Base-by-base conservation (phyloP, 2,888 invertebrate species). In the Catocala nupta region DNA sequence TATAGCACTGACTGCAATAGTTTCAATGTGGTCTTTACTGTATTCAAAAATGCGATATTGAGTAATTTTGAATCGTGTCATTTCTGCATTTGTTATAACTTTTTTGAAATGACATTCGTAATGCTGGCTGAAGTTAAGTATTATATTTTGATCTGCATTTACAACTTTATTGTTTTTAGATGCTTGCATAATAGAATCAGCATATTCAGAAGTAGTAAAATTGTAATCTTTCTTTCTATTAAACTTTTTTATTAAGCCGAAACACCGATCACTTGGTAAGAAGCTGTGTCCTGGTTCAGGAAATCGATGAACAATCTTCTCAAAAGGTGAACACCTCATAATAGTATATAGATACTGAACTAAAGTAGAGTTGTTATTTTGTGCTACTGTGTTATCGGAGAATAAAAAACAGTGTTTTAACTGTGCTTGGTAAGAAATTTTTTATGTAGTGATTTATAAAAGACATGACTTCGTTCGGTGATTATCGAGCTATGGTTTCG, bases 151-250 rank as follows among this genome's bases (percentile, higher is more conserved):
- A 50, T 45, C 39, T 10, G 25, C 60, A 51, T 60, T 60, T 36
- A 60, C 60, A 60, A 60, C 60, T 51, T 57, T 53, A 62, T 57
- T 57, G 13, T 62, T 62, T 62, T 62, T 62, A 57, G 62, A 57
- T 48, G 53, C 42, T 62, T 60, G 49, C 55, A 25, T 62, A 62
- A 57, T 62, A 62, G 56, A 60, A 42, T 52, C 47, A 25, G 33
- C 10, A 62, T 62, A 62, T 62, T 56, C 62, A 55, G 51, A 60
- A 50, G 60, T 50, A 43, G 45, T 60, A 34, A 60, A 60, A 11
- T 53, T 25, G 52, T 53, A 53, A 55, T 55, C 55, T 55, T 47
- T 55, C 48, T 13, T 47, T 48, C 55, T 53, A 53, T 48, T 48
- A 36, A 62, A 62, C 39, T 50, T 62, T 13, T 62, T 56, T 55